Evolutionary conservation across 2,797 vertebrate genomes (phyloP).

Genomic region (Smutsia temminckii): DNA sequence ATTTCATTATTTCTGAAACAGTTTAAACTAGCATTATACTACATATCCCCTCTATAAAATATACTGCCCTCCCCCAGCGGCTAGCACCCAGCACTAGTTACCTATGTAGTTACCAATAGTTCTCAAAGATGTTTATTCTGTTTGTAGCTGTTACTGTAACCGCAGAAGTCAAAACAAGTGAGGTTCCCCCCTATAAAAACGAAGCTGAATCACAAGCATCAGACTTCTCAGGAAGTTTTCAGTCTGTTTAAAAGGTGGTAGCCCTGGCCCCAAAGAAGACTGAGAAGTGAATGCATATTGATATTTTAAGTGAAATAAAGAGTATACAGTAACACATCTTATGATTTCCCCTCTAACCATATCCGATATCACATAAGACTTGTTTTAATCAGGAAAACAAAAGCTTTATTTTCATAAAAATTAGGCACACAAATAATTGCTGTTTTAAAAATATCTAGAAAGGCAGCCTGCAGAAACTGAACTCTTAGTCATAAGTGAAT

Average conservation of each 20-base stretch:
- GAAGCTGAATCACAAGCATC: background rate
- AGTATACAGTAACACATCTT: background rate
- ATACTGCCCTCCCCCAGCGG: background rate
- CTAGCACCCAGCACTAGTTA: background rate
- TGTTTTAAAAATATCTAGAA: background rate
- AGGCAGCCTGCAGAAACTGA: background rate
- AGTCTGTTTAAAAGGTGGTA: background rate
- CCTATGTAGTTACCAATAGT: background rate
- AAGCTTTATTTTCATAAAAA: background rate
- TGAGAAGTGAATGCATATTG: background rate
- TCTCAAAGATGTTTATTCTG: background rate
- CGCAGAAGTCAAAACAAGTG: background rate
- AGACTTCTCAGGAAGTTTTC: background rate
- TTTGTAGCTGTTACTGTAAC: background rate
- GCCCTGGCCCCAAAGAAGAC: background rate
- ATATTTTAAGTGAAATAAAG: background rate
- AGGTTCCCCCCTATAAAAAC: background rate
- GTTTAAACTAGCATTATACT: background rate
- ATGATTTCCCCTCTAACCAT: background rate
- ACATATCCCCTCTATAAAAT: background rate
- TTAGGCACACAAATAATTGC: background rate
- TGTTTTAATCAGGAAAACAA: background rate
- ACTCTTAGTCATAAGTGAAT: background rate
- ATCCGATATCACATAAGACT: background rate
- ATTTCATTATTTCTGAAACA: background rate